Percentiles rank a stretch among this genome's conserved stretches.
Evolutionary conservation across 2,113 vertebrate genomes (phyloP).

Genomic region (Channa maculata): DNA sequence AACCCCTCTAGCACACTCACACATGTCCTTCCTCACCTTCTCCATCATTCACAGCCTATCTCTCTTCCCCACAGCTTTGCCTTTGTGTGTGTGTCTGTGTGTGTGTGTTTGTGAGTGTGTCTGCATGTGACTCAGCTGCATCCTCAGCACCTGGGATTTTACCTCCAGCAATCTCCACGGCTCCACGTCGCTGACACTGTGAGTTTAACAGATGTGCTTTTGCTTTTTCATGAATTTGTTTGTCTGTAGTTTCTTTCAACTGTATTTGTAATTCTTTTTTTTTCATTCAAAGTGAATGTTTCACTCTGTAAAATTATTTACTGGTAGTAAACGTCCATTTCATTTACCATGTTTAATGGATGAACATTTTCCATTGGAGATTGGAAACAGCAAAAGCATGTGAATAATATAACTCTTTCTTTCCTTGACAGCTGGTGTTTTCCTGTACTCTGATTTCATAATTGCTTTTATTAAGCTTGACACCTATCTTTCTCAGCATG

Average conservation of each 20-base stretch:
- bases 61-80: conserved; percentile 23
- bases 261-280: not conserved
- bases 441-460: not conserved
- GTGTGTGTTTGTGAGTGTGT: conserved; percentile 8
- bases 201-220: conserved; percentile 46
- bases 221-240: not conserved
- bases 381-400: not conserved
- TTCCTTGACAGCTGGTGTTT: not conserved
- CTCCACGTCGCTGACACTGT: conserved; percentile 45
- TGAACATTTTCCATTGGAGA: not conserved
- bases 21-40: conserved; percentile 51
- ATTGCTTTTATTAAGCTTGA: not conserved
- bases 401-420: not conserved
- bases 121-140: conserved; percentile 60
- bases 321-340: not conserved
- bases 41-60: conserved; percentile 39
- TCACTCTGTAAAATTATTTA: not conserved
- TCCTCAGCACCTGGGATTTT: conserved; percentile 66
- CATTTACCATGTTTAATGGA: not conserved
- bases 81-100: not conserved
- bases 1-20: conserved; percentile 50
- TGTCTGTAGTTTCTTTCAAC: not conserved
- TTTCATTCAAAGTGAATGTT: not conserved
- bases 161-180: conserved; percentile 35
- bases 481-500: not conserved